Conservation (phyloP, 2,888 invertebrate genomes). For the Leucophora obtusa region DNA sequence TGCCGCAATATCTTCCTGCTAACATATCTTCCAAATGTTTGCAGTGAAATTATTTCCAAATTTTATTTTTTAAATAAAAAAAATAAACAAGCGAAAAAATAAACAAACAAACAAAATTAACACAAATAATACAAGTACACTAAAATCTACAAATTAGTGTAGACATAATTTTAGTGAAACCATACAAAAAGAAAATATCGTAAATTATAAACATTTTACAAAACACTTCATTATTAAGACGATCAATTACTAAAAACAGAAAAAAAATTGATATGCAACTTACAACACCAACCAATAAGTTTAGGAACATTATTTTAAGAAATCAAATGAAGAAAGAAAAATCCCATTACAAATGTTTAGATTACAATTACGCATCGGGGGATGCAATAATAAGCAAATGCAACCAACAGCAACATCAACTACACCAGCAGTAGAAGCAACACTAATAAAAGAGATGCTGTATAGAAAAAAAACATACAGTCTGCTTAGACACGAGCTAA, state of each 20-base stretch:
- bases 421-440: conserved; percentile 10
- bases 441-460: not conserved
- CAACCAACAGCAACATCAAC: conserved; percentile 26
- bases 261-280: conserved; percentile 10
- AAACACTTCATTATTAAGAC: conserved; percentile 57
- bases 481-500: conserved; percentile 35
- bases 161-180: not conserved
- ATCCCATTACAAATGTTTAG: conserved; percentile 61
- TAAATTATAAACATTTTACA: conserved; percentile 63
- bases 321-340: conserved; percentile 27
- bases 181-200: conserved; percentile 22
- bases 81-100: not conserved
- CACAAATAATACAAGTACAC: too few species aligned
- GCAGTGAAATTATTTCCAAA: not conserved
- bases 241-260: conserved; percentile 37
- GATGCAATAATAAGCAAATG: conserved; percentile 41
- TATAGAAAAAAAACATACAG: conserved; percentile 38
- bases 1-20: too few species aligned
- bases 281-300: not conserved
- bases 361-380: conserved; percentile 62
- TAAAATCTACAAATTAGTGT: not conserved
- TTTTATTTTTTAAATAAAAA: not conserved
- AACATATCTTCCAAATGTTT: too few species aligned
- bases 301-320: not conserved
- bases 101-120: not conserved